phyloP scores from a whole-genome alignment of 1,140 invertebrate genomes.

The Colletes gigas region DNA sequence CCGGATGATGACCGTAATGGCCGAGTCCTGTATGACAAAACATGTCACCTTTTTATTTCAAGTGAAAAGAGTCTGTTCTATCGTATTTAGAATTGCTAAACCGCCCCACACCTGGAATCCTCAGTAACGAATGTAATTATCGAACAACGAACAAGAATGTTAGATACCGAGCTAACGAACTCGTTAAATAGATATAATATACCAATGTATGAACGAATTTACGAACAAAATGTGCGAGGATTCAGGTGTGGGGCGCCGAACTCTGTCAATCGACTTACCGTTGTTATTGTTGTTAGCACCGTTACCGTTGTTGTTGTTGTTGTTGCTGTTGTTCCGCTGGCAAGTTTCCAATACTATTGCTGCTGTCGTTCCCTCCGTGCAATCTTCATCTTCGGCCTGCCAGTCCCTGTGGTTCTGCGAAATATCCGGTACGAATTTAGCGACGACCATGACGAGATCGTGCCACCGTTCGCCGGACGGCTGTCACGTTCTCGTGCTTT shows the following conservation, averaged over 20 bases:
- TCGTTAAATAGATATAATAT: no score
- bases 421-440: constrained; percentile 74
- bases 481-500: constrained; percentile 36
- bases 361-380: constrained; percentile 75
- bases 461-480: constrained; percentile 10
- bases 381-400: constrained; percentile 81
- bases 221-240: not conserved
- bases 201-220: not conserved
- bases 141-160: no score
- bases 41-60: constrained; percentile 80
- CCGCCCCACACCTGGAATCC: constrained; percentile 70
- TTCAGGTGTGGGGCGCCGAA: constrained; percentile 62
- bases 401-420: constrained; percentile 78
- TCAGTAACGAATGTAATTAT: not conserved
- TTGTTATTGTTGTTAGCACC: constrained; percentile 70
- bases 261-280: constrained; percentile 51
- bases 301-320: constrained; percentile 70
- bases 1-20: constrained; percentile 80
- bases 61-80: constrained; percentile 75
- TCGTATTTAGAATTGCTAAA: constrained; percentile 55
- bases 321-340: constrained; percentile 74
- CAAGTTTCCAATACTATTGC: constrained; percentile 79
- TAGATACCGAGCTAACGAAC: no score
- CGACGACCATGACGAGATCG: constrained; percentile 54
- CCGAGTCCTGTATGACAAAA: constrained; percentile 81